phyloP scores from a whole-genome alignment of 2,888 invertebrate genomes.

The Nymphalis c-album region DNA sequence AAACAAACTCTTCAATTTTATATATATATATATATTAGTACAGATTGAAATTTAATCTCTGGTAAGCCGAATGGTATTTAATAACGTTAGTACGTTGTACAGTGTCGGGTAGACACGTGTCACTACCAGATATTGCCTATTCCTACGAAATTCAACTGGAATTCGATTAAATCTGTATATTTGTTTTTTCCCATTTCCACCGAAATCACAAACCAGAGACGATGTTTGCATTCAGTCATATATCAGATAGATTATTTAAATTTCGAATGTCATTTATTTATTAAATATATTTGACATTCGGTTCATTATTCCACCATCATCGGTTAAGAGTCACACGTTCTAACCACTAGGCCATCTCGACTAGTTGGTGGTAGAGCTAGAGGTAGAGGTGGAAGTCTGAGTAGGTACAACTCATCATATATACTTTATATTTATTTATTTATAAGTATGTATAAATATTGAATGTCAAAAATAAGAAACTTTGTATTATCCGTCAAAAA shows the following conservation, averaged over 20 bases:
- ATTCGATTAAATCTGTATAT: background rate
- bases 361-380: no score
- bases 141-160: conserved; percentile 8
- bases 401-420: no score
- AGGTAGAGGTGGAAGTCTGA: no score
- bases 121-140: conserved; percentile 20
- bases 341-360: no score
- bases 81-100: background rate
- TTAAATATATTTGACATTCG: background rate
- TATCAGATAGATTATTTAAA: background rate
- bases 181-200: background rate
- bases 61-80: background rate
- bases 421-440: no score
- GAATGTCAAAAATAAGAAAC: no score
- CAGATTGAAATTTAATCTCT: background rate
- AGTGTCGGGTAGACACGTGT: conserved; percentile 15
- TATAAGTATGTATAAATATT: no score
- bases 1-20: no score
- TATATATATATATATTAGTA: no score
- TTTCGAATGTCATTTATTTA: background rate
- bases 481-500: no score
- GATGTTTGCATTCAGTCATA: background rate
- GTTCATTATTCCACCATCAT: no score
- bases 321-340: no score
- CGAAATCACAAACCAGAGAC: background rate